Evolutionary conservation across 2,797 vertebrate species (phyloP).

Genomic region (Tapirus indicus): DNA sequence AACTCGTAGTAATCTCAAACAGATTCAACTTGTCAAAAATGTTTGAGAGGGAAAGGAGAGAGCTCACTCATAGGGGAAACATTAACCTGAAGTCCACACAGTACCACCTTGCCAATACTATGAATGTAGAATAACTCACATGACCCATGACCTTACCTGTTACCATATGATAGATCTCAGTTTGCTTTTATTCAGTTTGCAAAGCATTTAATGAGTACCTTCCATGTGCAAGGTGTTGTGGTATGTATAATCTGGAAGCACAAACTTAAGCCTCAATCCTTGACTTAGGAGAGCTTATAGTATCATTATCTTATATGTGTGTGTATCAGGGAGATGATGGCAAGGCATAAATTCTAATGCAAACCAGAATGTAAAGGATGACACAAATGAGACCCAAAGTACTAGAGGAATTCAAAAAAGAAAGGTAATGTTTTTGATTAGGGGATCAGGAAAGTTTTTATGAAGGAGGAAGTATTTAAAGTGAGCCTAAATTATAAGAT

Average conservation of each 20-base stretch:
- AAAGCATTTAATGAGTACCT: background rate
- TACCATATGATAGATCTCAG: background rate
- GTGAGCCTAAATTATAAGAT: background rate
- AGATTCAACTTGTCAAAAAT: background rate
- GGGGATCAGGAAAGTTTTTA: background rate
- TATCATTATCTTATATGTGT: background rate
- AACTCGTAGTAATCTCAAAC: slow-evolving; percentile 41
- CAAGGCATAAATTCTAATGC: background rate
- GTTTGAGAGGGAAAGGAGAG: background rate
- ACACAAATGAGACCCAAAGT: background rate
- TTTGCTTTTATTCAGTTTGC: background rate
- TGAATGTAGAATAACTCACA: background rate
- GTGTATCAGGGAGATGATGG: background rate
- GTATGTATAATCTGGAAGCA: background rate
- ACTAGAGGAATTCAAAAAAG: background rate
- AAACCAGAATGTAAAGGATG: background rate
- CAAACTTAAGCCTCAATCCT: background rate
- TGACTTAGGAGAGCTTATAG: background rate
- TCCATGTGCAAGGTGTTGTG: background rate
- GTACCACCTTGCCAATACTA: background rate
- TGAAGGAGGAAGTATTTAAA: background rate
- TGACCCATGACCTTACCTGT: background rate
- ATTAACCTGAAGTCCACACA: background rate
- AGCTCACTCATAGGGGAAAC: background rate
- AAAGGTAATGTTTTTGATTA: background rate